Base-by-base conservation (phyloP, 2,797 vertebrate species). In the Macropodus opercularis region DNA sequence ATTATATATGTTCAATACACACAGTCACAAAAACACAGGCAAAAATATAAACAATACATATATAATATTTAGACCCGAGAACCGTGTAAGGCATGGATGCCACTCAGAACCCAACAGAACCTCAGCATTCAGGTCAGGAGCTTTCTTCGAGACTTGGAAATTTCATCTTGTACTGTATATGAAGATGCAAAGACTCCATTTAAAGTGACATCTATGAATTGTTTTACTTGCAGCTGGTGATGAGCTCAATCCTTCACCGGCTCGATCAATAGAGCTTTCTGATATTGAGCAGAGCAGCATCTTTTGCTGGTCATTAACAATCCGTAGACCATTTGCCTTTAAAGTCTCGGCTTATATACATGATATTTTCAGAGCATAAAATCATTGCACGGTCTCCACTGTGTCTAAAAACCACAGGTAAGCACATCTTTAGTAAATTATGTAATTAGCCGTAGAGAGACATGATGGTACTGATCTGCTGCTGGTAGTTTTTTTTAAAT, bases 321-420 rank as follows among this genome's bases (percentile, higher is more conserved):
- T 51, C 59, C 53, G 31, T 23, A n/a, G 32, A 39, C 4, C 6
- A 5, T 53, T 75, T 70, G 35, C 21, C 41, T 36, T 1, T n/a
- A 72, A 59, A 70, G 53, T 29, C 52, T 72, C 35, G 49, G n/a
- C 8, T 67, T 77, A 29, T 72, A 52, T 31, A 52, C 29, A 18
- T 47, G 23, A 32, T 18, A 41, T 56, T 65, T 74, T 63, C 9
- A 24, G 18, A 52, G 22, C 35, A 55, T 3, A 53, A 67, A 76
- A 72, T 83, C 63, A 59, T 52, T 75, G 27, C 22, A 38, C 38
- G 22, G 17, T 57, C 60, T 65, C n/a, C n/a, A n/a, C n/a, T n/a
- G 2, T 43, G 22, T 50, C 54, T 34, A 49, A 50, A 67, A 58
- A 58, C 41, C 24, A 52, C 23, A 68, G 32, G 65, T 63, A 51